Evolutionary conservation across 1,140 invertebrate genomes (phyloP).

Genomic region (Drosophila teissieri): DNA sequence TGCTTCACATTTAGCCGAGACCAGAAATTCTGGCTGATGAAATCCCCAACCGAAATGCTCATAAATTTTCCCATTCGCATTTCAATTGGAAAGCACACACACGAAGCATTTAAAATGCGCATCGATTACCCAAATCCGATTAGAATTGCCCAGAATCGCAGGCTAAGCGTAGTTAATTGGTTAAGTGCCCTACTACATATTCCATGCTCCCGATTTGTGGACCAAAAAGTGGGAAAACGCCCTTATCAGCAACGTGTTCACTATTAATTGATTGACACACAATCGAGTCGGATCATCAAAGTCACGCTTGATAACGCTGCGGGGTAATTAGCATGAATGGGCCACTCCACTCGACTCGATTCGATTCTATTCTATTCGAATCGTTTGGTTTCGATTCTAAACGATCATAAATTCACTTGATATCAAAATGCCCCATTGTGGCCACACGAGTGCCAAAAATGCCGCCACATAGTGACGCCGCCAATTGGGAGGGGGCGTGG

Average conservation of each 20-base stretch:
- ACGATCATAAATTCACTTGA: conserved; percentile 37
- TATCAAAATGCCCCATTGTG: conserved; percentile 24
- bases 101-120: conserved; percentile 32
- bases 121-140: conserved; percentile 13
- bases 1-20: conserved; percentile 39
- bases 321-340: conserved; percentile 56
- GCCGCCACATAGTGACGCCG: neutral
- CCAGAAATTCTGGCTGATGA: conserved; percentile 53
- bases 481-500: conserved; percentile 14
- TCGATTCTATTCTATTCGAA: too few species aligned
- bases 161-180: conserved; percentile 17
- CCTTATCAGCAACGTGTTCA: conserved; percentile 68
- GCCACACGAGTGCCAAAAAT: conserved; percentile 8
- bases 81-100: conserved; percentile 10
- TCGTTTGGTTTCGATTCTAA: too few species aligned
- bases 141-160: conserved; percentile 21
- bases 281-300: conserved; percentile 57
- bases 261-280: conserved; percentile 65
- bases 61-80: conserved; percentile 2
- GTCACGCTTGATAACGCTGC: conserved; percentile 48
- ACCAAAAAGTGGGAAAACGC: neutral
- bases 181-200: conserved; percentile 6
- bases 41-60: conserved; percentile 36
- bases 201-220: conserved; percentile 5
- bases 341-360: conserved; percentile 8